A percentile compares a stretch with the other conserved stretches of the same genome.
These are phyloP conservation scores for Aethes cnicana DNA, from an alignment of 2,888 invertebrate genomes.

Conservation along the genomic window DNA sequence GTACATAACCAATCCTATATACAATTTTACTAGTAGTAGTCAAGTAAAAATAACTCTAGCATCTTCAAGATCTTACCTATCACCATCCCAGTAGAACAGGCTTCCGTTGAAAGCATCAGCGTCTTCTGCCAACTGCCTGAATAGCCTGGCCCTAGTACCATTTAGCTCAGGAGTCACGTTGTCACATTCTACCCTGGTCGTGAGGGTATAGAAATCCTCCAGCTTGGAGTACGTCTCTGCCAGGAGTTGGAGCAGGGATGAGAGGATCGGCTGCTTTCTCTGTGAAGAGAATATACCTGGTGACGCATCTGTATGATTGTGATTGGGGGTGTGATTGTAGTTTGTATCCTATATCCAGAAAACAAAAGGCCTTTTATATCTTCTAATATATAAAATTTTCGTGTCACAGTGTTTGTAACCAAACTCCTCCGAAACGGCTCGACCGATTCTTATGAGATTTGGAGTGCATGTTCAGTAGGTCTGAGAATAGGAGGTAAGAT, in stretches of 20 bases:
- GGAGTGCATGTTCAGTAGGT: no score
- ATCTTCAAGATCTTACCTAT: constrained; percentile 46
- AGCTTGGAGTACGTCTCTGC: constrained; percentile 52
- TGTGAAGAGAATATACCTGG: constrained; percentile 33
- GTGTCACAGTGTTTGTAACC: no score
- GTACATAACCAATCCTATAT: no score
- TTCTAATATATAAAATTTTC: no score
- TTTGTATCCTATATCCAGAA: no score
- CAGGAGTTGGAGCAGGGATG: constrained; percentile 51
- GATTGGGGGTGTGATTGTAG: no score
- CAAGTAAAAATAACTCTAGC: not conserved
- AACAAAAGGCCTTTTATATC: no score
- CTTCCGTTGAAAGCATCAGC: constrained; percentile 57
- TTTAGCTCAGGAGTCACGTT: constrained; percentile 44
- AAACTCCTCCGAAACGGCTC: no score
- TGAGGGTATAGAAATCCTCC: constrained; percentile 40
- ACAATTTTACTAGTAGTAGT: no score
- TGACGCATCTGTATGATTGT: not conserved
- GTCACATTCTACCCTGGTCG: constrained; percentile 50
- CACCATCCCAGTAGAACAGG: constrained; percentile 63
- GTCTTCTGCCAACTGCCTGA: constrained; percentile 55
- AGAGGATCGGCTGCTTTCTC: constrained; percentile 53
- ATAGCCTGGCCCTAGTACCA: constrained; percentile 49
- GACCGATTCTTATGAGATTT: no score
- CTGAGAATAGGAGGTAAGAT: no score